Percentiles rank a stretch among this genome's conserved stretches.
Evolutionary conservation across 2,888 invertebrate species (phyloP).

Genomic region (Tenthredo notha): DNA sequence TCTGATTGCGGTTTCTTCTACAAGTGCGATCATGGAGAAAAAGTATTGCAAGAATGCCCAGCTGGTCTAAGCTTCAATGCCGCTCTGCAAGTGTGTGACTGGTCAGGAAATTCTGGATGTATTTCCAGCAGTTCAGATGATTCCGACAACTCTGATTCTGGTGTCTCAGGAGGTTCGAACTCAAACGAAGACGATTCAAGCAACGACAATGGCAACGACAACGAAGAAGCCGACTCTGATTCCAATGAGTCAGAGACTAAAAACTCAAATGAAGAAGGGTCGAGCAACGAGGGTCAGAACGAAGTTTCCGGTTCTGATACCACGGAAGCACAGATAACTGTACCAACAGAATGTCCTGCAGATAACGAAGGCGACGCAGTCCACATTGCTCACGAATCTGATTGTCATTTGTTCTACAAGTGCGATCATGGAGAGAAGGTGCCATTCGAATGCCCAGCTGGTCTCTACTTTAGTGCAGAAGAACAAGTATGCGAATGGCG

Average conservation of each 20-base stretch:
- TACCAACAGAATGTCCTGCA: conserved; percentile 54
- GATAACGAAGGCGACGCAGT: conserved; percentile 5
- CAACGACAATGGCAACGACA: neutral
- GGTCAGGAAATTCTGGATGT: conserved; percentile 57
- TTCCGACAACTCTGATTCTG: neutral
- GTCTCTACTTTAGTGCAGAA: too few relatives aligned
- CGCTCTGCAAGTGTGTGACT: conserved; percentile 59
- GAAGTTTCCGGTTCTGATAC: neutral
- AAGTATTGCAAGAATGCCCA: conserved; percentile 53
- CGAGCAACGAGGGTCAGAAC: neutral
- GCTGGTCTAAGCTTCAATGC: conserved; percentile 36
- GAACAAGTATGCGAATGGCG: neutral
- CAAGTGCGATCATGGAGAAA: conserved; percentile 58
- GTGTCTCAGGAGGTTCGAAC: neutral
- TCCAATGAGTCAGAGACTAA: neutral
- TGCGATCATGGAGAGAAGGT: too few relatives aligned
- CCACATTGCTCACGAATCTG: conserved; percentile 49
- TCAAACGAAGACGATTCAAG: neutral
- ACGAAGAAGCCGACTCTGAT: neutral
- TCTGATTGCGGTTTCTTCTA: conserved; percentile 62
- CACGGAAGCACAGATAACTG: neutral
- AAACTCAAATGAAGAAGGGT: neutral
- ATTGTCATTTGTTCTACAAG: too few relatives aligned
- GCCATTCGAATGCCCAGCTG: too few relatives aligned
- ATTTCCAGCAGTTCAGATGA: neutral